Percentiles rank a stretch among this genome's conserved stretches.
Evolutionary conservation across 2,113 vertebrate genomes (phyloP).

Genomic region (Lates calcarifer): DNA sequence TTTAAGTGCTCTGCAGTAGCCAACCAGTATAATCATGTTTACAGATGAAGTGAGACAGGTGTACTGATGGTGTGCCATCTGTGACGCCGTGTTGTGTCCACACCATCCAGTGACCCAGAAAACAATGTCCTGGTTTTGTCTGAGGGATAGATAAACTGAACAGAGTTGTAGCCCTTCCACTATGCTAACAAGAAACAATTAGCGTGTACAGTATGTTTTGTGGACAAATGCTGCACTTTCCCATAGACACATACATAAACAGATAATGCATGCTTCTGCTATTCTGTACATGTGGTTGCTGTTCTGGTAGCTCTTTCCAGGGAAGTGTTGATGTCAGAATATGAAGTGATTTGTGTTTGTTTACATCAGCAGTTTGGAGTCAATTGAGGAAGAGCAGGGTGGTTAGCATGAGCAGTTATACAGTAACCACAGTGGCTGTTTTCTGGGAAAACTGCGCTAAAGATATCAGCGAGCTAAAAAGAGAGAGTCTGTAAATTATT

Average conservation of each 20-base stretch:
- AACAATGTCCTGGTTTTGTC: constrained; percentile 36
- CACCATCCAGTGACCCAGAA: constrained; percentile 64
- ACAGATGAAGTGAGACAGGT: constrained; percentile 51
- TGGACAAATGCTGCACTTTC: not conserved
- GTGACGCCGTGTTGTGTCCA: constrained; percentile 62
- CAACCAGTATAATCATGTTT: constrained; percentile 21
- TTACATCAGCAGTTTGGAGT: constrained; percentile 11
- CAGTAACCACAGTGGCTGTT: not conserved
- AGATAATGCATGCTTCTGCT: not conserved
- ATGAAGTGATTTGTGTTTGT: not conserved
- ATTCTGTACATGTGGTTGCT: not conserved
- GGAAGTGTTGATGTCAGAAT: not conserved
- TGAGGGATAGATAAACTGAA: constrained; percentile 34
- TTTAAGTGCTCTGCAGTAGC: not conserved
- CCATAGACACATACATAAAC: not conserved
- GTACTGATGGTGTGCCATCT: constrained; percentile 45
- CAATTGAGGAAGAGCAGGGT: constrained; percentile 5
- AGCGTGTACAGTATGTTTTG: constrained; percentile 15
- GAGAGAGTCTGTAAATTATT: not conserved
- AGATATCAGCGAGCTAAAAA: not conserved
- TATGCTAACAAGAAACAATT: not conserved
- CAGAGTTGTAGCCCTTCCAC: not conserved
- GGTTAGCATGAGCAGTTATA: constrained; percentile 3
- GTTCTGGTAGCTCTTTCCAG: not conserved
- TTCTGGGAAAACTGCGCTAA: not conserved